Conservation (phyloP, 1,140 invertebrate genomes). For the silkworm (Bombyx mori) region DNA sequence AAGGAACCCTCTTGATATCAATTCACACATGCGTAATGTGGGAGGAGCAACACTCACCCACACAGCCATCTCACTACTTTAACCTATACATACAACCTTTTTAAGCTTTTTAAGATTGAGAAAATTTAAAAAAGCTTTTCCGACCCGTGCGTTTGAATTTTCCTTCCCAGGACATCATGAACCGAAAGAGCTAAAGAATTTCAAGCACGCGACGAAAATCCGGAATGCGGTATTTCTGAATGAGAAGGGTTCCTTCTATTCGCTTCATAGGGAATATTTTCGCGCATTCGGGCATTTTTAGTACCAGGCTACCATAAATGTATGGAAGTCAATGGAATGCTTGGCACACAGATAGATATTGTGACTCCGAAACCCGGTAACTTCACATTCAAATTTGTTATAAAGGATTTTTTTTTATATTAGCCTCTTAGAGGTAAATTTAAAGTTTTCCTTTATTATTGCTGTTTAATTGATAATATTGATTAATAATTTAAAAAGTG, state of each 20-base stretch:
- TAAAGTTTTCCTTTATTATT: no score
- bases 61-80: not conserved
- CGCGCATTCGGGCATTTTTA: slow-evolving; percentile 69
- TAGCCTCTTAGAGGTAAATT: no score
- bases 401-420: no score
- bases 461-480: no score
- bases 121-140: slow-evolving; percentile 53
- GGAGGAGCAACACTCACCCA: slow-evolving; percentile 19
- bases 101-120: slow-evolving; percentile 29
- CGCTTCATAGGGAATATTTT: slow-evolving; percentile 61
- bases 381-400: no score
- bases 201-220: slow-evolving; percentile 33
- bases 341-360: no score
- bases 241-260: slow-evolving; percentile 15
- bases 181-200: slow-evolving; percentile 34
- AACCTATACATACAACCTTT: slow-evolving; percentile 12
- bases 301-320: slow-evolving; percentile 43
- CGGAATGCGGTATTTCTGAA: not conserved
- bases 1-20: no score
- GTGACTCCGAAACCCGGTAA: no score
- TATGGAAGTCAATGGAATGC: no score
- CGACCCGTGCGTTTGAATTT: slow-evolving; percentile 63
- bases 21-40: slow-evolving; percentile 1
- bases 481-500: no score
- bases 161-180: slow-evolving; percentile 44